Conservation (phyloP, 2,888 invertebrate genomes). For the Lycophotia porphyrea region DNA sequence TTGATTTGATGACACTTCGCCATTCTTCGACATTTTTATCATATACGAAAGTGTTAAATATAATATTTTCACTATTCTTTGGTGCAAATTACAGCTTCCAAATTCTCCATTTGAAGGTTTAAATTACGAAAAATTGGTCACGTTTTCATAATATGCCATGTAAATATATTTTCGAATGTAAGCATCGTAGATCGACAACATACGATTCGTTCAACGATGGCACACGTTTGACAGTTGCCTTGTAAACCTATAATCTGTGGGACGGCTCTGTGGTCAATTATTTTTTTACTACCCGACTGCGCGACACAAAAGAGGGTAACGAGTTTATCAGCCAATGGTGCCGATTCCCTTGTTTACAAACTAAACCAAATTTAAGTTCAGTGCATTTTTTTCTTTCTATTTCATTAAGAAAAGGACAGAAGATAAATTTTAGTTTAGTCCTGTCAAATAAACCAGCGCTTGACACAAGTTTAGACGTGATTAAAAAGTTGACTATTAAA, state of each 20-base stretch:
- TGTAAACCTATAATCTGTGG: conserved; percentile 17
- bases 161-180: conserved; percentile 68
- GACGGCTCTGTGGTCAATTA: background rate
- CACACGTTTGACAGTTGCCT: conserved; percentile 57
- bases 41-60: conserved; percentile 71
- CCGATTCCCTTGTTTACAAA: too few relatives aligned
- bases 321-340: background rate
- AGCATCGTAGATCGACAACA: conserved; percentile 75
- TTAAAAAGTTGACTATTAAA: too few relatives aligned
- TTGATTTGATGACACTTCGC: conserved; percentile 92
- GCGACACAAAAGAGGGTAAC: background rate
- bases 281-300: background rate
- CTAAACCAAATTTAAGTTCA: too few relatives aligned
- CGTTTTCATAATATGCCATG: conserved; percentile 76
- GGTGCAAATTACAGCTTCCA: conserved; percentile 74
- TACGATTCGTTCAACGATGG: conserved; percentile 51
- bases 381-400: too few relatives aligned
- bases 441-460: too few relatives aligned
- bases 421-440: too few relatives aligned
- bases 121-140: conserved; percentile 72
- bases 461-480: too few relatives aligned
- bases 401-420: too few relatives aligned
- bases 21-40: conserved; percentile 93
- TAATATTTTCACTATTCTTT: conserved; percentile 77
- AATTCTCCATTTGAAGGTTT: conserved; percentile 84